Evolutionary conservation across 2,113 vertebrate species (phyloP).

Genomic region (Chlamydotis undulata): DNA sequence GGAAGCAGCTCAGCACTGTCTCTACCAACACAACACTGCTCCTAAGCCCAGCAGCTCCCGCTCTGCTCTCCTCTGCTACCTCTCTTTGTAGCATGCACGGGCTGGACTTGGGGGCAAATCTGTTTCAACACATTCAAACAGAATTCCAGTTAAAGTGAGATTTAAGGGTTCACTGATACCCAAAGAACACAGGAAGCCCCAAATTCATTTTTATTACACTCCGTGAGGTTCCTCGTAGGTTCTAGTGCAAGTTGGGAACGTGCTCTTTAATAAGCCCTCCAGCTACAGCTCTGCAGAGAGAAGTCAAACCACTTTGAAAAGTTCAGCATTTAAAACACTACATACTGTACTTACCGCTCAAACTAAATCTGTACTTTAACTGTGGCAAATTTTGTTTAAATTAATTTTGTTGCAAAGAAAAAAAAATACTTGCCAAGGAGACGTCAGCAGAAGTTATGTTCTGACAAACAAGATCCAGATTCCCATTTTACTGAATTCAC

Average conservation of each 20-base stretch:
- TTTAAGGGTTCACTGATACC: neutral
- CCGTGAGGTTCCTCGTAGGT: neutral
- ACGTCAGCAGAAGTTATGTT: neutral
- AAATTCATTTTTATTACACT: neutral
- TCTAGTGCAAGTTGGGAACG: neutral
- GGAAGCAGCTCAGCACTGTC: neutral
- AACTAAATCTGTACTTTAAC: neutral
- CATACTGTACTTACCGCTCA: neutral
- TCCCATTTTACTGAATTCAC: neutral
- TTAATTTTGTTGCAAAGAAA: neutral
- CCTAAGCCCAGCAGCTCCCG: neutral
- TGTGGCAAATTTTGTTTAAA: neutral
- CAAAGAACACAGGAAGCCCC: neutral
- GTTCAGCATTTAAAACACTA: neutral
- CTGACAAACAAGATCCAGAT: neutral
- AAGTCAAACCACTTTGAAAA: neutral
- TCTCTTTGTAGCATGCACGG: neutral
- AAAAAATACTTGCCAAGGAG: neutral
- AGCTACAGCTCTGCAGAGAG: neutral
- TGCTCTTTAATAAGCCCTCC: neutral
- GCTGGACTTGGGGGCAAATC: slow-evolving; percentile 6
- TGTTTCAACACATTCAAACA: slow-evolving; percentile 59
- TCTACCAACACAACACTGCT: neutral
- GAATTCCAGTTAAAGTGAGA: neutral
- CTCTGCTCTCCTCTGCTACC: slow-evolving; percentile 13